These are phyloP conservation scores for Brachymystax lenok DNA, from an alignment of 2,797 vertebrate genomes.

Conservation along the genomic window DNA sequence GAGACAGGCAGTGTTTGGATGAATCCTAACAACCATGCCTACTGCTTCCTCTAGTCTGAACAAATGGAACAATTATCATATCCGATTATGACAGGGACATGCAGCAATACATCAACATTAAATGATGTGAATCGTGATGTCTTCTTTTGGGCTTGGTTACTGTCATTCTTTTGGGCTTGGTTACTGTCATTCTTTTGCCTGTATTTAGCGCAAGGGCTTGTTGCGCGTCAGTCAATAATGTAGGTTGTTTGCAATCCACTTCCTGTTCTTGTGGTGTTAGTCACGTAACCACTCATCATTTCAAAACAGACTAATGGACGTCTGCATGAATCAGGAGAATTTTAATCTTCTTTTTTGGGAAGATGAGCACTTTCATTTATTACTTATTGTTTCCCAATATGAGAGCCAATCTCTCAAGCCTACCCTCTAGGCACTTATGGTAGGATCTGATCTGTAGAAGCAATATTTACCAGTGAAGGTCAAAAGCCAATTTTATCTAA, in stretches of 20 bases:
- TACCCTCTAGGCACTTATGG: background rate
- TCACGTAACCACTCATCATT: constrained; percentile 22
- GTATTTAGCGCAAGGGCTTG: constrained; percentile 5
- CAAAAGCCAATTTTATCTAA: background rate
- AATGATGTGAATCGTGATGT: constrained; percentile 20
- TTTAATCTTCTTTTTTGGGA: background rate
- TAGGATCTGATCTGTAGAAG: background rate
- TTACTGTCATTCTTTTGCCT: background rate
- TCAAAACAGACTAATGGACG: background rate
- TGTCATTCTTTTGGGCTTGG: background rate
- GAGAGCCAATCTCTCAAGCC: background rate
- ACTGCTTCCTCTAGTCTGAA: constrained; percentile 21
- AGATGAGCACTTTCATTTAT: constrained; percentile 9
- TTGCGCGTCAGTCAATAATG: background rate
- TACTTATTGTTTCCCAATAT: background rate
- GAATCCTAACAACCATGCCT: background rate
- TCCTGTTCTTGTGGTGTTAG: background rate
- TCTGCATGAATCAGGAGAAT: background rate
- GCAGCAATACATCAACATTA: constrained; percentile 24
- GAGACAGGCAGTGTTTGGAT: background rate
- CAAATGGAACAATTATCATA: constrained; percentile 31
- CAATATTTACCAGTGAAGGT: background rate
- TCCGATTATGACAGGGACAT: constrained; percentile 40
- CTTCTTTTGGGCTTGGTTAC: constrained; percentile 26
- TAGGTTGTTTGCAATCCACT: constrained; percentile 1